These are phyloP conservation scores for Stichopus horrens DNA, from an alignment of 53 echinoderm and acorn worm species.

Conservation along the genomic window DNA sequence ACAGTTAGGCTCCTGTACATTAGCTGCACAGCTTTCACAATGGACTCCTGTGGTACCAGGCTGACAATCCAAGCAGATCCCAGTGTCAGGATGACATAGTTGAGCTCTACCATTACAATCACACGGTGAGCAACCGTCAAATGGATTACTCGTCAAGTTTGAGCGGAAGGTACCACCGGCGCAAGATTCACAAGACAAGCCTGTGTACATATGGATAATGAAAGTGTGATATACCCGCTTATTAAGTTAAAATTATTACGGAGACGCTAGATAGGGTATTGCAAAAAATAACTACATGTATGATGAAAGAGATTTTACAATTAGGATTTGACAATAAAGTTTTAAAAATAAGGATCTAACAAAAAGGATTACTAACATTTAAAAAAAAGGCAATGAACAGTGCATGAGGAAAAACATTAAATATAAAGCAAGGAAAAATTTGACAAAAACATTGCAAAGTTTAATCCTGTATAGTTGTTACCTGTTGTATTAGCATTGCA, in stretches of 20 bases:
- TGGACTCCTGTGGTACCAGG: conserved; percentile 73
- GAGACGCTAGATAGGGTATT: background rate
- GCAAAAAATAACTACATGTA: too few relatives aligned
- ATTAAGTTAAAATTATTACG: background rate
- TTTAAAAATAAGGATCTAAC: too few relatives aligned
- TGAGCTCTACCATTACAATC: conserved; percentile 68
- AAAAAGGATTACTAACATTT: too few relatives aligned
- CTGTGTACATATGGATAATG: background rate
- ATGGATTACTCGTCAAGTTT: conserved; percentile 39
- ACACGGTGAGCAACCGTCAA: conserved; percentile 67
- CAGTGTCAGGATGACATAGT: conserved; percentile 75
- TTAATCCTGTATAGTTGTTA: conserved; percentile 20
- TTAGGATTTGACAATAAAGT: too few relatives aligned
- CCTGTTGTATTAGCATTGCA: conserved; percentile 77
- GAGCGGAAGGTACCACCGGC: conserved; percentile 9
- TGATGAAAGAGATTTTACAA: too few relatives aligned
- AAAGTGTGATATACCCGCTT: background rate
- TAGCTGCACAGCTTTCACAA: conserved; percentile 71
- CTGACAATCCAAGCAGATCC: conserved; percentile 76
- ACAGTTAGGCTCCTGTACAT: conserved; percentile 71
- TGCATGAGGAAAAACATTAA: too few relatives aligned
- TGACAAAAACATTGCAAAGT: too few relatives aligned
- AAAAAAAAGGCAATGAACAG: too few relatives aligned
- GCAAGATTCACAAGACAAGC: conserved; percentile 34
- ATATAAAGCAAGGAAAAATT: too few relatives aligned